Evolutionary conservation across 2,113 vertebrate species (phyloP), one percentile per base, ranked within the genome.

Genomic region (Syngnathus floridae): DNA sequence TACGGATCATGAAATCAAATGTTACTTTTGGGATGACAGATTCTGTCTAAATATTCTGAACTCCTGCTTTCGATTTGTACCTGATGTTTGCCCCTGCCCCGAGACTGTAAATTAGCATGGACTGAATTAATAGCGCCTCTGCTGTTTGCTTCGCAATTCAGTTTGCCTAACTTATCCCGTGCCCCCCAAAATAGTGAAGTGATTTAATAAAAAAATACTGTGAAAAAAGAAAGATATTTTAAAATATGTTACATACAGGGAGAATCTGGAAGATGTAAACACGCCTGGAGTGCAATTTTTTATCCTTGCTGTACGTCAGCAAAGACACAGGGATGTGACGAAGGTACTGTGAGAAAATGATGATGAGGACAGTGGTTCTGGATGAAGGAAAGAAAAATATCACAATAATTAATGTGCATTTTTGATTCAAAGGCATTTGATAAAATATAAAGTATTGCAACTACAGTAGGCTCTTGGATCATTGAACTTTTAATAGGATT

Each of bases 341-440:
- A 79, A 99, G 89, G 83, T 97, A 99, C 86, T 99, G 96, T 8
- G 97, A 99, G 88, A 99, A 99, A 51, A 98, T 82, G 76, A 95
- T 88, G 74, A 98, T 98, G 84, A 95, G 82, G 52, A 77, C 85
- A 51, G 91, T 89, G 43, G 97, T 96, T 92, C 97, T 98, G 87
- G 71, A 67, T 22, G 59, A 70, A 8, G 56, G 79, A 65, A 43
- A 16, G 37, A 36, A 7, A 49, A 49, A 7, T 1, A 57, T 19
- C 4, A 38, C 26, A 36, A 14, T 0, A 31, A 21, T 4, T 17
- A 16, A 14, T 26, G 10, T 46, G 17, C 13, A 56, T 7, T 19
- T 61, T 7, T 41, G 16, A 49, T 17, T 31, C 5, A 6, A 26
- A 36, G 48, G 13, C 19, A 59, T 45, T 41, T 19, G 35, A 7